phyloP scores from a whole-genome alignment of 2,888 invertebrate genomes.

The Electrophaes corylata region DNA sequence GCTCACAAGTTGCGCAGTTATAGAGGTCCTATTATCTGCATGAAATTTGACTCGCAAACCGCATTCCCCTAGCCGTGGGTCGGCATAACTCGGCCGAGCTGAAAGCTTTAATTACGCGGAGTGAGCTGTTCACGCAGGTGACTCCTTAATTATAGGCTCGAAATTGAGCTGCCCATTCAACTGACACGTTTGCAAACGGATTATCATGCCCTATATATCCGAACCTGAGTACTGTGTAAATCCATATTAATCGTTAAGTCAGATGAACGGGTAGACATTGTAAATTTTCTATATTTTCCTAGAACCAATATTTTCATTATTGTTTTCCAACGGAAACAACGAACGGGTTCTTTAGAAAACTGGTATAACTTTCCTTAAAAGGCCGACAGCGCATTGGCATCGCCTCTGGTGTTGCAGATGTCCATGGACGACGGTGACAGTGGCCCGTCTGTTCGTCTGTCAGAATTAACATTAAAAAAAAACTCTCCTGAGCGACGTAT shows the following conservation, averaged over 20 bases:
- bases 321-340: too few species aligned
- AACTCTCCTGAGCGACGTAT: too few species aligned
- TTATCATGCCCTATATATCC: conserved; percentile 68
- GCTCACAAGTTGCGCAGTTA: conserved; percentile 71
- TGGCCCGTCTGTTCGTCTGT: too few species aligned
- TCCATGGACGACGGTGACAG: too few species aligned
- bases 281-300: neutral
- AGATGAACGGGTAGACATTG: conserved; percentile 8
- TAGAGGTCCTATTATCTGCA: conserved; percentile 75
- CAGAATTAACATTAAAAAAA: too few species aligned
- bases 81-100: conserved; percentile 77
- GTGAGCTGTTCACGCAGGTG: conserved; percentile 82
- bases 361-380: too few species aligned
- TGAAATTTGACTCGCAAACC: conserved; percentile 80
- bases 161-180: conserved; percentile 80
- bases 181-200: conserved; percentile 78
- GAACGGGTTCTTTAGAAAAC: too few species aligned
- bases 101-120: conserved; percentile 80
- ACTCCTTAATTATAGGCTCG: conserved; percentile 80
- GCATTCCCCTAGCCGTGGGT: conserved; percentile 68
- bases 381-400: too few species aligned
- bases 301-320: too few species aligned
- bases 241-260: conserved; percentile 34
- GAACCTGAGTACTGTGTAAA: conserved; percentile 36
- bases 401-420: too few species aligned